Evolutionary conservation across 2,888 invertebrate genomes (phyloP).

Genomic region (Lymantria dispar): DNA sequence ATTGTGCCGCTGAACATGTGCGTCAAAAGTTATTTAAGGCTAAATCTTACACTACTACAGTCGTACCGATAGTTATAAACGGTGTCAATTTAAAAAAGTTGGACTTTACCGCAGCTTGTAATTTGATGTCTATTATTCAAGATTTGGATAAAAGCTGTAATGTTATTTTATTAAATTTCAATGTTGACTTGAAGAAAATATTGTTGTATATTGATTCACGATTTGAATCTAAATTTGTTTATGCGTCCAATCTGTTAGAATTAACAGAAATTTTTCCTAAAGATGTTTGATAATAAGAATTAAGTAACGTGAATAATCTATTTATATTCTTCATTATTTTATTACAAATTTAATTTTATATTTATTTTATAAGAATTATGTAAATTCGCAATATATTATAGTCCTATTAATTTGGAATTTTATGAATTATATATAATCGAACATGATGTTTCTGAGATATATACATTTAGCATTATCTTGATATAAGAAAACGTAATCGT

Average conservation of each 20-base stretch:
- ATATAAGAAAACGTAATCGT: background rate
- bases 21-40: slow-evolving; percentile 46
- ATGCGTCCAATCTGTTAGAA: slow-evolving; percentile 40
- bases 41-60: slow-evolving; percentile 27
- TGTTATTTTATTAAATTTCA: slow-evolving; percentile 61
- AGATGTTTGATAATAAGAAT: slow-evolving; percentile 28
- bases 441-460: background rate
- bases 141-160: slow-evolving; percentile 55
- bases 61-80: slow-evolving; percentile 53
- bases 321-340: background rate
- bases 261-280: slow-evolving; percentile 37
- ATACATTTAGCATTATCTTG: background rate
- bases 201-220: slow-evolving; percentile 52
- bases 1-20: slow-evolving; percentile 68
- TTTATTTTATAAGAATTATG: no score
- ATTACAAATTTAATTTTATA: no score
- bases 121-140: slow-evolving; percentile 56
- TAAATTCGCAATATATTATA: background rate
- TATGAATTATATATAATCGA: background rate
- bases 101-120: slow-evolving; percentile 66
- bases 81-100: slow-evolving; percentile 55
- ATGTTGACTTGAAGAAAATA: slow-evolving; percentile 43
- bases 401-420: background rate
- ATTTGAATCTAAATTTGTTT: slow-evolving; percentile 46
- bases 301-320: background rate